phyloP scores from a whole-genome alignment of 2,888 invertebrate species.

The Andrena hattorfiana region DNA sequence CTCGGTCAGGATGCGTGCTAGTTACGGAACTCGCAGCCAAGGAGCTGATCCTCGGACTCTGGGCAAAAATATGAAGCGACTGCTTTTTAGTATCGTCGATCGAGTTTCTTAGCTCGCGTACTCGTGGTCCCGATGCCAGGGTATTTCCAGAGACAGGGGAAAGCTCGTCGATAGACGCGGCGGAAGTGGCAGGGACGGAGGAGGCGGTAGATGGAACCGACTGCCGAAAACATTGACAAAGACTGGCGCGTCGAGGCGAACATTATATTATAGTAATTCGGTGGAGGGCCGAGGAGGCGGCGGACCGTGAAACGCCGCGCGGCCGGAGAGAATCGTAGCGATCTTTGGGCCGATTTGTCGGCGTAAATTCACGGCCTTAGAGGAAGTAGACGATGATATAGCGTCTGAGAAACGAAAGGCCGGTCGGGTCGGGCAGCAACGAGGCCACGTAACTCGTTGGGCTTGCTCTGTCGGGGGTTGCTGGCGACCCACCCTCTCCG shows the following conservation, averaged over 20 bases:
- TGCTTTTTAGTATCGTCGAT: constrained; percentile 16
- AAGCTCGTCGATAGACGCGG: not conserved
- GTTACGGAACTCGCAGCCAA: not conserved
- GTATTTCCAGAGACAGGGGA: not conserved
- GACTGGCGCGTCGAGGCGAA: constrained; percentile 18
- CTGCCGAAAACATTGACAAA: constrained; percentile 36
- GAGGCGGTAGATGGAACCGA: constrained; percentile 5
- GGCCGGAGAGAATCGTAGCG: constrained; percentile 57
- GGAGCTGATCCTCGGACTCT: not conserved
- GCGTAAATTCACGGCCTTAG: constrained; percentile 68
- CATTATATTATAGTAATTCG: constrained; percentile 54
- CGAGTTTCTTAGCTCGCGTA: constrained; percentile 14
- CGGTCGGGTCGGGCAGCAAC: constrained; percentile 27
- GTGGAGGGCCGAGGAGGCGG: constrained; percentile 8
- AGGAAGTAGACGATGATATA: constrained; percentile 72
- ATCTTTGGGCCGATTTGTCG: constrained; percentile 70
- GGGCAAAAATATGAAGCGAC: not conserved
- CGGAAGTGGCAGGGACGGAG: no score
- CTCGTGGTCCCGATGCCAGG: constrained; percentile 5
- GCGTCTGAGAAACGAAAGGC: constrained; percentile 65
- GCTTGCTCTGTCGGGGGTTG: constrained; percentile 49
- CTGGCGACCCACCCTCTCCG: constrained; percentile 42
- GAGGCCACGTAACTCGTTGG: constrained; percentile 58
- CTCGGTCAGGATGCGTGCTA: not conserved
- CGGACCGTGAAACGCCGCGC: constrained; percentile 56